phyloP scores from a whole-genome alignment of 2,888 invertebrate species.

The Drosophila mimica region DNA sequence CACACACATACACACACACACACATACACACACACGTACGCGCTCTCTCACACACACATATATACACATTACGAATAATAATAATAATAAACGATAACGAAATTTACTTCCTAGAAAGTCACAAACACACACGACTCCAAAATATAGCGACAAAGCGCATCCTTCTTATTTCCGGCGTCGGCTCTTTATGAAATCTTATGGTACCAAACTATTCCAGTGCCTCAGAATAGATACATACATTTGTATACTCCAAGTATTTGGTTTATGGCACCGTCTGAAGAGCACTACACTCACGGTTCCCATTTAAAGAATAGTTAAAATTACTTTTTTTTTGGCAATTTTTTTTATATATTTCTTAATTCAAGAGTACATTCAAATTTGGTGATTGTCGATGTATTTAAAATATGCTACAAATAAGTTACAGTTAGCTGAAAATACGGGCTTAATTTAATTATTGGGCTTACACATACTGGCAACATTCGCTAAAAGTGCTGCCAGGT shows the following conservation, averaged over 20 bases:
- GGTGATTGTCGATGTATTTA: background rate
- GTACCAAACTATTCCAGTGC: constrained; percentile 47
- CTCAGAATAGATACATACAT: constrained; percentile 14
- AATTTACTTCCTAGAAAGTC: constrained; percentile 74
- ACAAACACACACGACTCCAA: constrained; percentile 33
- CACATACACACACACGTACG: constrained; percentile 10
- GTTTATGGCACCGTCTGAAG: constrained; percentile 39
- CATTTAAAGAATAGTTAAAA: background rate
- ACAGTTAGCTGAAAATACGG: fast-evolving
- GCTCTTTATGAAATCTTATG: constrained; percentile 70
- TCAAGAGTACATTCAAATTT: background rate
- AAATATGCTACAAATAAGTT: background rate
- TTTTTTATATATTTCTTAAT: background rate
- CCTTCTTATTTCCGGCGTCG: constrained; percentile 64
- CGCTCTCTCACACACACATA: background rate
- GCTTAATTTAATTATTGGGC: background rate
- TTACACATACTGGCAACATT: background rate
- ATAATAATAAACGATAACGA: constrained; percentile 81
- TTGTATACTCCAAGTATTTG: constrained; percentile 28
- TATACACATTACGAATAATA: constrained; percentile 76
- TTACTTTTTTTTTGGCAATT: background rate
- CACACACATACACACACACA: constrained; percentile 23
- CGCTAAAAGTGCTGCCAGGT: background rate
- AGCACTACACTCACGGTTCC: background rate
- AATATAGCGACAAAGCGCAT: constrained; percentile 65